These are phyloP conservation scores for Muscidifurax raptorellus DNA, from an alignment of 1,140 invertebrate genomes.

Conservation along the genomic window DNA sequence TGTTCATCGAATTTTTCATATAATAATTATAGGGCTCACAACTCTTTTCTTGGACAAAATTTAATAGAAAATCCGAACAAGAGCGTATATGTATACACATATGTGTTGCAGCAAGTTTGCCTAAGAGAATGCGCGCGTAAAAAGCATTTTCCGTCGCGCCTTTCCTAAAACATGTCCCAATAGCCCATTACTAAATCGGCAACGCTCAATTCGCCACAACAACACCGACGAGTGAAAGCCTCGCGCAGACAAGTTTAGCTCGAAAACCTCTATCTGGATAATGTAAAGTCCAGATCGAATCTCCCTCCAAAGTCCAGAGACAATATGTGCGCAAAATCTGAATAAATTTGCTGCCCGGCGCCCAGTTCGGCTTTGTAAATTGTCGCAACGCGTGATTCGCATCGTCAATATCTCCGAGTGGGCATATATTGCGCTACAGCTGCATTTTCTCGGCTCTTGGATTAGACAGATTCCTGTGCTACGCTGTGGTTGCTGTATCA, in stretches of 20 bases:
- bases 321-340: not conserved
- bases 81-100: no score
- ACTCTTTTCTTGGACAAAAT: not conserved
- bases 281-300: not conserved
- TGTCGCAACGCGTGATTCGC: not conserved
- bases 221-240: not conserved
- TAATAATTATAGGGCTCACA: not conserved
- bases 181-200: not conserved
- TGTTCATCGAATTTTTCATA: no score
- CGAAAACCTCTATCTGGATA: not conserved
- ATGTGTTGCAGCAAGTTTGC: not conserved
- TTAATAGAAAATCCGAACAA: not conserved
- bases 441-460: not conserved
- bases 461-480: conserved; percentile 24
- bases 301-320: not conserved
- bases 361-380: not conserved
- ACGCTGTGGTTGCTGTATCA: not conserved
- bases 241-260: not conserved
- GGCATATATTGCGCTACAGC: not conserved
- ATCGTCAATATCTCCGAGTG: not conserved
- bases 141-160: not conserved
- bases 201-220: not conserved
- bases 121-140: not conserved
- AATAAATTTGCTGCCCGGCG: no score
- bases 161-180: not conserved